Percentiles rank a stretch among this genome's conserved stretches.
Conservation (phyloP, 2,797 vertebrate genomes). For the Argyrosomus regius region DNA sequence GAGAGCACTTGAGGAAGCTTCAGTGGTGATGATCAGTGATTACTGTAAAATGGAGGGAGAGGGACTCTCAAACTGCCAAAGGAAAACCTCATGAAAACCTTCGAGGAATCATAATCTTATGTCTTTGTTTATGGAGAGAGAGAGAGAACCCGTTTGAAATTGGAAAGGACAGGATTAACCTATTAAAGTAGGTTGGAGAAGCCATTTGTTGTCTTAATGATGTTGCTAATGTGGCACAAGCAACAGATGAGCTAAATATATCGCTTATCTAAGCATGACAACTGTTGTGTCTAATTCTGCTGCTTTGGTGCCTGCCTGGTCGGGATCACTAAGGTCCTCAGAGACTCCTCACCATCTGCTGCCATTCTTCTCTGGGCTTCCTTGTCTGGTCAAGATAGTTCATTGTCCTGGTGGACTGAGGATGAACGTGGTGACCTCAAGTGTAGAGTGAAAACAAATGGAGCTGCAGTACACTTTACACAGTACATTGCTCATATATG, state of each 20-base stretch:
- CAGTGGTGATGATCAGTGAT: slow-evolving; percentile 78
- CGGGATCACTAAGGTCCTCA: slow-evolving; percentile 75
- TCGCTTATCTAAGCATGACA: slow-evolving; percentile 80
- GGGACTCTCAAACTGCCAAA: slow-evolving; percentile 61
- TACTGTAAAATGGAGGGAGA: slow-evolving; percentile 72
- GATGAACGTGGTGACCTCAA: slow-evolving; percentile 46
- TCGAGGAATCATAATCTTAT: slow-evolving; percentile 46
- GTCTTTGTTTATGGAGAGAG: slow-evolving; percentile 65
- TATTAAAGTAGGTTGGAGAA: slow-evolving; percentile 61
- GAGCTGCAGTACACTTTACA: slow-evolving; percentile 14
- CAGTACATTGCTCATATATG: slow-evolving; percentile 20
- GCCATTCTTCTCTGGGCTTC: slow-evolving; percentile 73
- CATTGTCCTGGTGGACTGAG: slow-evolving; percentile 63
- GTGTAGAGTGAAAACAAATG: slow-evolving; percentile 42
- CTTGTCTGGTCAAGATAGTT: slow-evolving; percentile 69
- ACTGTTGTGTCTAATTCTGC: slow-evolving; percentile 84
- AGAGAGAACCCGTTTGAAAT: slow-evolving; percentile 33
- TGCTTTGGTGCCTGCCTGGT: slow-evolving; percentile 72
- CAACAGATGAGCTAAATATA: slow-evolving; percentile 83
- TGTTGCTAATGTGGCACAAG: slow-evolving; percentile 76
- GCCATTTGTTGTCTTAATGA: slow-evolving; percentile 80
- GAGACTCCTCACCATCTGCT: slow-evolving; percentile 81
- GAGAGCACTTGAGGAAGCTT: slow-evolving; percentile 74
- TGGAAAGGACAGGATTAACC: slow-evolving; percentile 71
- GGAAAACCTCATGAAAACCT: slow-evolving; percentile 58